Evolutionary conservation across 2,113 vertebrate genomes (phyloP).

Genomic region (Oryzias woworae): DNA sequence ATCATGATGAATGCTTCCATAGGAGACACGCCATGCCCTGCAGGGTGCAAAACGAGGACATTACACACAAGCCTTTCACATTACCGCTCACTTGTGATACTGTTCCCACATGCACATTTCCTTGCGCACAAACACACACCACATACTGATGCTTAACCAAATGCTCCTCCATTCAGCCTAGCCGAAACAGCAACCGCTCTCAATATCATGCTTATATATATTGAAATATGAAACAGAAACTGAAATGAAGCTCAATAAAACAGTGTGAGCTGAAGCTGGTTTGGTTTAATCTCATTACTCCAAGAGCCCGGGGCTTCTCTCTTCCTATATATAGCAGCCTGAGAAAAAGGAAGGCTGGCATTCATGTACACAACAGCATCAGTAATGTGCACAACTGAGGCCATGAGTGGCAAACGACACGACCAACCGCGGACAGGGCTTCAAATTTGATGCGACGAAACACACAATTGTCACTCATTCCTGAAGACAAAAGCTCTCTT

Average conservation of each 20-base stretch:
- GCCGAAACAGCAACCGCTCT: conserved; percentile 43
- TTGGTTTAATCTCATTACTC: conserved; percentile 79
- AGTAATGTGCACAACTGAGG: conserved; percentile 21
- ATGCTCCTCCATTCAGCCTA: conserved; percentile 25
- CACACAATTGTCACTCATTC: conserved; percentile 50
- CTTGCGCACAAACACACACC: conserved; percentile 9
- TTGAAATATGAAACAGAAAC: conserved; percentile 58
- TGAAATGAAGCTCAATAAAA: conserved; percentile 71
- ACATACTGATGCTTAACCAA: conserved; percentile 15
- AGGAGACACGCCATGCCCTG: conserved; percentile 45
- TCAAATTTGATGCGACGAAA: conserved; percentile 66
- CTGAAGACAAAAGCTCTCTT: conserved; percentile 29
- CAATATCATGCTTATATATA: conserved; percentile 56
- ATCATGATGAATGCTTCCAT: conserved; percentile 44
- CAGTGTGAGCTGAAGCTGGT: conserved; percentile 67
- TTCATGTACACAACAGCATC: conserved; percentile 37
- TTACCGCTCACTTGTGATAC: conserved; percentile 29
- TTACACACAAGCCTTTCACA: conserved; percentile 43
- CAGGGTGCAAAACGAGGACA: conserved; percentile 49
- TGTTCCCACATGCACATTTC: background rate
- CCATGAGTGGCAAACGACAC: conserved; percentile 42
- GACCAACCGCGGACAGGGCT: conserved; percentile 48
- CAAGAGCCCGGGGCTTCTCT: conserved; percentile 61
- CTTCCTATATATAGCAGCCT: conserved; percentile 75
- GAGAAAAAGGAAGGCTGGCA: conserved; percentile 43